Evolutionary conservation across 2,888 invertebrate genomes (phyloP).

Genomic region (Brassicogethes aeneus): DNA sequence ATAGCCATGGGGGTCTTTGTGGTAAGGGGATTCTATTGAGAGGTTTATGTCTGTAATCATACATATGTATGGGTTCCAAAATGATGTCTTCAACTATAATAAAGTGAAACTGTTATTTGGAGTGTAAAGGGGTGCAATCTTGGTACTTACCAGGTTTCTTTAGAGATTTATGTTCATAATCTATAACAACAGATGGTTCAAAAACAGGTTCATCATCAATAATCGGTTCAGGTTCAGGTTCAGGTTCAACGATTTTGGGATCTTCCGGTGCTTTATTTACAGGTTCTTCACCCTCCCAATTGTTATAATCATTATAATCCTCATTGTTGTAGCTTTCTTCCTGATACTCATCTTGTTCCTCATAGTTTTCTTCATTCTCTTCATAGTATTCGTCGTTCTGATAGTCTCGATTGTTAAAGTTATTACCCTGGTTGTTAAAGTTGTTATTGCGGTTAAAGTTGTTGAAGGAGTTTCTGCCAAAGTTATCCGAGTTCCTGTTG

Average conservation of each 20-base stretch:
- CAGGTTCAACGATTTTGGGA: conserved; percentile 8
- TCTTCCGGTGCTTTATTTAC: conserved; percentile 5
- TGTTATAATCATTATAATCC: conserved; percentile 15
- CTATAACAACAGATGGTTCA: conserved; percentile 54
- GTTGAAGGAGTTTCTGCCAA: conserved; percentile 11
- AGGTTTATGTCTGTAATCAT: conserved; percentile 62
- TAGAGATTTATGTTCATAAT: conserved; percentile 60
- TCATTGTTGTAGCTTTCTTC: conserved; percentile 22
- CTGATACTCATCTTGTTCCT: conserved; percentile 23
- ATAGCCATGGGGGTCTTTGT: conserved; percentile 36
- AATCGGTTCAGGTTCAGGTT: conserved; percentile 6
- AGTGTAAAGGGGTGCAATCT: background rate
- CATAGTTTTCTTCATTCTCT: conserved; percentile 17
- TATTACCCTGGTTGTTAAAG: conserved; percentile 10
- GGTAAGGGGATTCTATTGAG: conserved; percentile 39
- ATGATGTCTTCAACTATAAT: conserved; percentile 40
- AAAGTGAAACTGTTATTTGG: no score
- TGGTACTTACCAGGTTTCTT: no score
- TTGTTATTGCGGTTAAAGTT: conserved; percentile 13
- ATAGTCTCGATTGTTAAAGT: conserved; percentile 9
- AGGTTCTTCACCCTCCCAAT: conserved; percentile 7
- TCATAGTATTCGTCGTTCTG: conserved; percentile 17
- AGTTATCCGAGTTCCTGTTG: conserved; percentile 11
- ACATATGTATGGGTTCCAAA: conserved; percentile 56
- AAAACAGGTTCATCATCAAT: conserved; percentile 37